Evolutionary conservation across 2,113 vertebrate genomes (phyloP).

Genomic region (Lagenorhynchus albirostris): DNA sequence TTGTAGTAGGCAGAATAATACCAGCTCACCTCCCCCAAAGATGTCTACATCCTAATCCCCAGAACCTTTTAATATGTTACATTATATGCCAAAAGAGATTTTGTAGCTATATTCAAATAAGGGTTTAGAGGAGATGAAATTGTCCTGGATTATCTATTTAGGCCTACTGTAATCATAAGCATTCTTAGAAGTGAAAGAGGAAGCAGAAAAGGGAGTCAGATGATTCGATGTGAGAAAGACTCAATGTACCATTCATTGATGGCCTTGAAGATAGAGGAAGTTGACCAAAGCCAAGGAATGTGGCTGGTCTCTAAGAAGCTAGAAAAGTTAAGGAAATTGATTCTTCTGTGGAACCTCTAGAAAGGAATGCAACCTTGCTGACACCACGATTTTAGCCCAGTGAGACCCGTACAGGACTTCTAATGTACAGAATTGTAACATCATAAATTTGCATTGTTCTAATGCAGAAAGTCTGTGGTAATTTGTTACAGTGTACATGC

Average conservation of each 20-base stretch:
- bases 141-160: neutral
- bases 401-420: neutral
- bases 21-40: neutral
- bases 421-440: neutral
- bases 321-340: neutral
- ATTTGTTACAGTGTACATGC: neutral
- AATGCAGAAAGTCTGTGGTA: neutral
- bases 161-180: neutral
- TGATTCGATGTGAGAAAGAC: neutral
- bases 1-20: neutral
- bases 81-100: neutral
- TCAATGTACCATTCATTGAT: neutral
- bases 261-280: neutral
- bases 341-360: neutral
- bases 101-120: neutral
- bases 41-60: neutral
- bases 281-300: neutral
- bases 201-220: neutral
- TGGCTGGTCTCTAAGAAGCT: too few relatives aligned
- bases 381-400: neutral
- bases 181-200: neutral
- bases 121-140: neutral
- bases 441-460: neutral
- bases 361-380: neutral
- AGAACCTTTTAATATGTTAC: neutral